Evolutionary conservation across 2,888 invertebrate genomes (phyloP).

Genomic region (Argyresthia albistria): DNA sequence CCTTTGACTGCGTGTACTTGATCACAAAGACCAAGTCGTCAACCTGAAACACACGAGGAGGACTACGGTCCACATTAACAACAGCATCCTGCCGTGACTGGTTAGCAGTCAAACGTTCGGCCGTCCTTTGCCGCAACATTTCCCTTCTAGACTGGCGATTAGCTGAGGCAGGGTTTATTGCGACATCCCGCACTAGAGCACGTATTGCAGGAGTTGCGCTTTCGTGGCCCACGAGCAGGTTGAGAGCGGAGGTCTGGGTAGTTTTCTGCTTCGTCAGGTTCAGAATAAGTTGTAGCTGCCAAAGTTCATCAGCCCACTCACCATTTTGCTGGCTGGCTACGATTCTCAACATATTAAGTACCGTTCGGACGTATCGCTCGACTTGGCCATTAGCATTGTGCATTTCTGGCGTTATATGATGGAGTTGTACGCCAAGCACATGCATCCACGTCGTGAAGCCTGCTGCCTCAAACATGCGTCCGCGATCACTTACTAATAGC

Average conservation of each 20-base stretch:
- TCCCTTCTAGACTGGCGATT: constrained; percentile 4
- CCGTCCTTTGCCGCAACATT: neutral
- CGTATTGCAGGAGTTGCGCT: constrained; percentile 5
- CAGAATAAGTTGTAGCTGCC: constrained; percentile 3
- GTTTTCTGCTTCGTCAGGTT: constrained; percentile 4
- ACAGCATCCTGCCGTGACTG: neutral
- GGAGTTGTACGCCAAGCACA: constrained; percentile 7
- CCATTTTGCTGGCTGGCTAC: neutral
- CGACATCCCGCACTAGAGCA: constrained; percentile 6
- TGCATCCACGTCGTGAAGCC: constrained; percentile 1
- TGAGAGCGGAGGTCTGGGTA: constrained; percentile 4
- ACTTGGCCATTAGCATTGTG: constrained; percentile 16
- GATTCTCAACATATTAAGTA: constrained; percentile 12
- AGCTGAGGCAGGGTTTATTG: neutral
- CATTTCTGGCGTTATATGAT: constrained; percentile 15
- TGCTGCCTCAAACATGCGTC: constrained; percentile 7
- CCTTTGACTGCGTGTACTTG: constrained; percentile 6
- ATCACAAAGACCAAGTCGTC: constrained; percentile 6
- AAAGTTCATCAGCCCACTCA: neutral
- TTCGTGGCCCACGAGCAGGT: constrained; percentile 5
- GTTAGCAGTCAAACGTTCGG: neutral
- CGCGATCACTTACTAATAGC: constrained; percentile 5
- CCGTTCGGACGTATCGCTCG: constrained; percentile 13
- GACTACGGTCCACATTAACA: neutral
- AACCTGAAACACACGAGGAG: constrained; percentile 2